Percentiles rank a stretch among this genome's conserved stretches.
These are phyloP conservation scores for Bursaphelenchus mucronatus DNA, from an alignment of 1,140 invertebrate species.

Conservation along the genomic window DNA sequence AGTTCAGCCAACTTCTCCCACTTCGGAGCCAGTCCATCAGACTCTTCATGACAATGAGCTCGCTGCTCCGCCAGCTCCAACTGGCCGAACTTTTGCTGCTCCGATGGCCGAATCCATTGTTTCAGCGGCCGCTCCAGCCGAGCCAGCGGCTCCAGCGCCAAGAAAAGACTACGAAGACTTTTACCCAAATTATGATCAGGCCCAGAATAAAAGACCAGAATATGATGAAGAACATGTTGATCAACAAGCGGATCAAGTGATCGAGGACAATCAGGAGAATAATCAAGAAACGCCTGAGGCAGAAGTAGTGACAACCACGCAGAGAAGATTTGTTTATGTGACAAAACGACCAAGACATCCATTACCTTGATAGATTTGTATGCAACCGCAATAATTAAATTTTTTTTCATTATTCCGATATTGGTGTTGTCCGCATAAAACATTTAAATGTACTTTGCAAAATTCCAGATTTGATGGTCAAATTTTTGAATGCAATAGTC, in stretches of 20 bases:
- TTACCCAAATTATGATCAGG: constrained; percentile 14
- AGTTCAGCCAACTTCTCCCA: not conserved
- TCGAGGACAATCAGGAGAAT: not conserved
- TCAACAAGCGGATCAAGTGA: no score
- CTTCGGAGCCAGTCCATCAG: not conserved
- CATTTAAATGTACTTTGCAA: no score
- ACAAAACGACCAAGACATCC: constrained; percentile 13
- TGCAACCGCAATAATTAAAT: no score
- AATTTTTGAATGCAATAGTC: no score
- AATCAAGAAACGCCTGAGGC: constrained; percentile 3
- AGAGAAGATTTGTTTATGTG: constrained; percentile 9
- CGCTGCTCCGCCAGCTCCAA: not conserved
- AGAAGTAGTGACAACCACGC: not conserved
- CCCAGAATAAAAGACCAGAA: constrained; percentile 6
- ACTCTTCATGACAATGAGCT: not conserved
- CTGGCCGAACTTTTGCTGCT: not conserved
- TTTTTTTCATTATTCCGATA: no score
- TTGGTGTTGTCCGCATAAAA: no score
- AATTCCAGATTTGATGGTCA: no score
- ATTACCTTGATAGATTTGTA: no score
- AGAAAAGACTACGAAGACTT: constrained; percentile 9
- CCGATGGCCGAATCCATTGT: not conserved
- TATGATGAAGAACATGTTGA: constrained; percentile 15
- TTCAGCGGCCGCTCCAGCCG: not conserved
- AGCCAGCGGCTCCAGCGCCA: not conserved